Percentiles rank a stretch among this genome's conserved stretches.
phyloP scores from a whole-genome alignment of 2,113 vertebrate species.

The Scytalopus superciliaris region DNA sequence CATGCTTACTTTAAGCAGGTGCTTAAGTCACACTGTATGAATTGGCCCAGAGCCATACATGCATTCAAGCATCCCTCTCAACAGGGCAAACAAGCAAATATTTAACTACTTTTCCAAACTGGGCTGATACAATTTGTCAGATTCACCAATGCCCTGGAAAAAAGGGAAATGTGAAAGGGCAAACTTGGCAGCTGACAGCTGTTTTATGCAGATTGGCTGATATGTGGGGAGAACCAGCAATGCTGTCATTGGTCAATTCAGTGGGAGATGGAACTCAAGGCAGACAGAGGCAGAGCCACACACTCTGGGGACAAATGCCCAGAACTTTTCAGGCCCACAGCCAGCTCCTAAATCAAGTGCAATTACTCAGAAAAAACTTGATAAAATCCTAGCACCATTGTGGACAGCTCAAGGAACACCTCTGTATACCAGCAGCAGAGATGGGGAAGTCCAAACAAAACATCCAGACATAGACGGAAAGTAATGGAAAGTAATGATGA shows the following conservation, averaged over 20 bases:
- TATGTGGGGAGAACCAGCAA: background rate
- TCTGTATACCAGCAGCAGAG: background rate
- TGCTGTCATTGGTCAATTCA: accelerated
- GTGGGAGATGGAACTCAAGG: background rate
- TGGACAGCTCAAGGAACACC: background rate
- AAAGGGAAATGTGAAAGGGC: background rate
- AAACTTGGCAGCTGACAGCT: background rate
- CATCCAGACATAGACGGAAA: background rate
- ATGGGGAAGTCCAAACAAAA: background rate
- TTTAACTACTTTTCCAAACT: background rate
- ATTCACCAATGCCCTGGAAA: background rate
- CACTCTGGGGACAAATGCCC: background rate
- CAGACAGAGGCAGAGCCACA: background rate
- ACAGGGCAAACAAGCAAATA: background rate
- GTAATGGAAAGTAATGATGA: background rate
- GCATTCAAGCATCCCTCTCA: background rate
- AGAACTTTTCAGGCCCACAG: background rate
- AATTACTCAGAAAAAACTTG: background rate
- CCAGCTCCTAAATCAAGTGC: background rate
- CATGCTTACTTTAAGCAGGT: background rate
- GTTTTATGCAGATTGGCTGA: background rate
- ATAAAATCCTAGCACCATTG: background rate
- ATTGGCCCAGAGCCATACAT: background rate
- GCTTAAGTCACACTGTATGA: background rate
- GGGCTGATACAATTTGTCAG: background rate